Percentiles rank a stretch among this genome's conserved stretches.
Conservation (phyloP, 2,797 vertebrate species). For the Danio choprae region DNA sequence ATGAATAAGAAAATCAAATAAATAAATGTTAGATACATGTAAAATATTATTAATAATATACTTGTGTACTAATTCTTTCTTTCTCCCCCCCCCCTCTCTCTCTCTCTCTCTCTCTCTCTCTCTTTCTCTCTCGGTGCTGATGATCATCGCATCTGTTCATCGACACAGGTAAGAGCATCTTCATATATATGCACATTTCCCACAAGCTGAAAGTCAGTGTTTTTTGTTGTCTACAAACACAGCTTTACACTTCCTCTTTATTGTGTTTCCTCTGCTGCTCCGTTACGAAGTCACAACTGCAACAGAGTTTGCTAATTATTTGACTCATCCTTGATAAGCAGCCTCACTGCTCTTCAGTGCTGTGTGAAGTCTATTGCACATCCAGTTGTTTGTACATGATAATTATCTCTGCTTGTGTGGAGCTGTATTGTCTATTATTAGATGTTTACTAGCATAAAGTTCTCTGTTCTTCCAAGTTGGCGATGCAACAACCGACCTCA, state of each 20-base stretch:
- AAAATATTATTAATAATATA: not conserved
- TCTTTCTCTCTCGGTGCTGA: slow-evolving; percentile 35
- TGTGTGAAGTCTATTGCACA: slow-evolving; percentile 5
- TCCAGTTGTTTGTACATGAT: slow-evolving; percentile 27
- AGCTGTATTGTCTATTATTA: slow-evolving; percentile 22
- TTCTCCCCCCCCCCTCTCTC: slow-evolving; percentile 6
- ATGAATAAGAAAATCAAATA: too few relatives aligned
- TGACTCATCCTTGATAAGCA: slow-evolving; percentile 31
- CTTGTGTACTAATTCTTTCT: slow-evolving; percentile 4
- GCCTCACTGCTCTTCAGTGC: not conserved
- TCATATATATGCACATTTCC: not conserved
- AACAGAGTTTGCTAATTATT: slow-evolving; percentile 9
- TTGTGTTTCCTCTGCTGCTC: slow-evolving; percentile 32
- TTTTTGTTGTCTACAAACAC: slow-evolving; percentile 20
- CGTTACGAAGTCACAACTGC: slow-evolving; percentile 27
- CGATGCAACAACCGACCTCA: not conserved
- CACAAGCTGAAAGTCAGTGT: not conserved
- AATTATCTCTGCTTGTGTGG: slow-evolving; percentile 31
- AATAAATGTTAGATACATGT: not conserved
- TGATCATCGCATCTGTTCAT: slow-evolving; percentile 13
- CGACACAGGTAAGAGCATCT: slow-evolving; percentile 54
- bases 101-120: slow-evolving; percentile 24
- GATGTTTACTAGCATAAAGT: slow-evolving; percentile 21
- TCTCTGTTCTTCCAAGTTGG: not conserved
- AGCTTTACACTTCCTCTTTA: slow-evolving; percentile 41